These are phyloP conservation scores for Eupeodes corollae DNA, from an alignment of 1,140 invertebrate genomes.

Conservation along the genomic window DNA sequence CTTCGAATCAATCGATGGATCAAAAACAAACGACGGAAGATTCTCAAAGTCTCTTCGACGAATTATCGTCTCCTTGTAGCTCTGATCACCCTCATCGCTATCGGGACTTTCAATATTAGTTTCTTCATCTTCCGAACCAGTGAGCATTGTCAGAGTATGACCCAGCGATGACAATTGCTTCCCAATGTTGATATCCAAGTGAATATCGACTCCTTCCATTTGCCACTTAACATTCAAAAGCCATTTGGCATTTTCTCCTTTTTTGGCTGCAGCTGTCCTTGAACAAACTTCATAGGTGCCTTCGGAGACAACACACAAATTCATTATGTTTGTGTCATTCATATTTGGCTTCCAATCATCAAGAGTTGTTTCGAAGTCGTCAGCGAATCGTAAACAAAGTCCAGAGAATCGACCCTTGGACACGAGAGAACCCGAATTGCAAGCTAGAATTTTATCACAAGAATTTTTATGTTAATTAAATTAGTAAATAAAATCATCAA, in stretches of 20 bases:
- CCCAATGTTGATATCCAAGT: constrained; percentile 90
- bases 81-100: constrained; percentile 59
- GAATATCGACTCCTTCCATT: constrained; percentile 98
- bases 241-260: constrained; percentile 92
- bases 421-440: constrained; percentile 67
- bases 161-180: constrained; percentile 88
- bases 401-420: constrained; percentile 73
- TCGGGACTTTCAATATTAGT: constrained; percentile 59
- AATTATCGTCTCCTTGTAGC: constrained; percentile 40
- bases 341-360: constrained; percentile 96
- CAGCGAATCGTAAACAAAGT: constrained; percentile 84
- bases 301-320: constrained; percentile 93
- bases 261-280: constrained; percentile 70
- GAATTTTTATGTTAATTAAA: background rate
- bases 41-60: constrained; percentile 48
- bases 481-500: background rate
- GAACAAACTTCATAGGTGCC: constrained; percentile 96
- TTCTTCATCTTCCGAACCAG: constrained; percentile 75
- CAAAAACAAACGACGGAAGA: constrained; percentile 75
- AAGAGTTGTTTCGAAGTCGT: constrained; percentile 90
- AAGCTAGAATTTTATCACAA: constrained; percentile 39
- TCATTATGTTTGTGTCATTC: constrained; percentile 74
- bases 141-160: constrained; percentile 88
- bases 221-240: constrained; percentile 95
- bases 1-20: constrained; percentile 74